phyloP scores from a whole-genome alignment of 2,113 vertebrate species.

The Ellobius talpinus region DNA sequence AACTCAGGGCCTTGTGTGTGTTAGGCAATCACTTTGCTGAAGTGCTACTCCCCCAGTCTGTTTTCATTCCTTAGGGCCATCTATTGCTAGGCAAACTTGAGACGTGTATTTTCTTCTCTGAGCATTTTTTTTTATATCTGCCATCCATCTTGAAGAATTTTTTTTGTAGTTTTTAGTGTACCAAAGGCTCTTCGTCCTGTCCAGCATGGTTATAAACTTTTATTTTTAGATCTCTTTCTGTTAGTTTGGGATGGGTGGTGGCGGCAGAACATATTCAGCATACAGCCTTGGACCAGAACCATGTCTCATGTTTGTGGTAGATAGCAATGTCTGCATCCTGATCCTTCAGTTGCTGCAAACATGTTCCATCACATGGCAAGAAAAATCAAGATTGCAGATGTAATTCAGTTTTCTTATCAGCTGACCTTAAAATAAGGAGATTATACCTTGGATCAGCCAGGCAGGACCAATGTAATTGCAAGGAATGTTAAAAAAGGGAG shows the following conservation, averaged over 20 bases:
- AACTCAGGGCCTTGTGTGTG: neutral
- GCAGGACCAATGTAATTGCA: neutral
- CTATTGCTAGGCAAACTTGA: neutral
- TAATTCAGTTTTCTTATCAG: neutral
- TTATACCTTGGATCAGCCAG: neutral
- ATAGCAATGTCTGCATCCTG: neutral
- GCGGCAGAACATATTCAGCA: neutral
- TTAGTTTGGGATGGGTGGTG: neutral
- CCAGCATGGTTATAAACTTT: neutral
- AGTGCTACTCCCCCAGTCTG: too few relatives aligned
- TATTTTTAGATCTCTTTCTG: slow-evolving; percentile 25
- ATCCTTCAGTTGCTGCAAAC: neutral
- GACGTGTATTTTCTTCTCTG: neutral
- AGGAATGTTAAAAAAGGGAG: neutral
- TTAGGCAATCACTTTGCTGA: neutral
- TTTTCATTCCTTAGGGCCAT: neutral
- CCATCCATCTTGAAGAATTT: neutral
- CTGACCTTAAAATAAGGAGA: neutral
- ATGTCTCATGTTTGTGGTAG: neutral
- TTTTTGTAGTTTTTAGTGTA: neutral
- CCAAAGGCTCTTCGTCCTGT: neutral
- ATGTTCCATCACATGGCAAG: neutral
- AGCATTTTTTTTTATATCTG: neutral
- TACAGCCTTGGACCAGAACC: neutral
- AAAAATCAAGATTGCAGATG: slow-evolving; percentile 20